Evolutionary conservation across 2,797 vertebrate species (phyloP).

Genomic region (Echeneis naucrates): DNA sequence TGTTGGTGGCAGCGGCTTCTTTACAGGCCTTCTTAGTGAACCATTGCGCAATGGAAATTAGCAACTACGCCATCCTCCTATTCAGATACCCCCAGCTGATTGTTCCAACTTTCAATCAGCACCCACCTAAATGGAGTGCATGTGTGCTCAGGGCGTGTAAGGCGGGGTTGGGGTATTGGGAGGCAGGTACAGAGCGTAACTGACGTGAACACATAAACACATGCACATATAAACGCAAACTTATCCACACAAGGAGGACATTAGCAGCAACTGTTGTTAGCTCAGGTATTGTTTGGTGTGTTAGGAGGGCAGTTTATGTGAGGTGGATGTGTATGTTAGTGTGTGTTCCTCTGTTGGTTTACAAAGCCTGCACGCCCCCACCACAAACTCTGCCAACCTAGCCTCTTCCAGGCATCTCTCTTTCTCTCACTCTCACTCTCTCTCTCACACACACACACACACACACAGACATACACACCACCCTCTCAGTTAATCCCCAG

Average conservation of each 20-base stretch:
- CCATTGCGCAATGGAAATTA: slow-evolving; percentile 41
- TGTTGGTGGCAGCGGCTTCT: slow-evolving; percentile 66
- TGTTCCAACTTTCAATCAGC: slow-evolving; percentile 48
- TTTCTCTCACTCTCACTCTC: slow-evolving; percentile 26
- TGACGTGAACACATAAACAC: slow-evolving; percentile 9
- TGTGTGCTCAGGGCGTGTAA: slow-evolving; percentile 27
- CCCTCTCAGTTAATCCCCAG: slow-evolving; percentile 41
- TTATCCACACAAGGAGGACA: slow-evolving; percentile 29
- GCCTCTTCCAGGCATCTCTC: slow-evolving; percentile 68
- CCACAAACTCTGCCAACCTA: slow-evolving; percentile 60
- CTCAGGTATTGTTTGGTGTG: slow-evolving; percentile 48
- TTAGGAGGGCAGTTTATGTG: slow-evolving; percentile 46
- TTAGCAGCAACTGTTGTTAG: slow-evolving; percentile 45
- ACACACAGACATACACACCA: slow-evolving; percentile 32
- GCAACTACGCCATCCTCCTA: slow-evolving; percentile 15
- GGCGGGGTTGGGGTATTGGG: not conserved
- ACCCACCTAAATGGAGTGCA: slow-evolving; percentile 50
- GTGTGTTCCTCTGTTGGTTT: slow-evolving; percentile 69
- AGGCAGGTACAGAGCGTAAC: not conserved
- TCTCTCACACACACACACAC: slow-evolving; percentile 28
- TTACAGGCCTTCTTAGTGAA: slow-evolving; percentile 59
- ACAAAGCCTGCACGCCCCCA: slow-evolving; percentile 62
- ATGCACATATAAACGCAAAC: slow-evolving; percentile 10
- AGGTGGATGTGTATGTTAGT: slow-evolving; percentile 63
- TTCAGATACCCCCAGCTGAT: slow-evolving; percentile 18